Evolutionary conservation across 2,888 invertebrate species (phyloP).

Genomic region (Chelonus formosanus): DNA sequence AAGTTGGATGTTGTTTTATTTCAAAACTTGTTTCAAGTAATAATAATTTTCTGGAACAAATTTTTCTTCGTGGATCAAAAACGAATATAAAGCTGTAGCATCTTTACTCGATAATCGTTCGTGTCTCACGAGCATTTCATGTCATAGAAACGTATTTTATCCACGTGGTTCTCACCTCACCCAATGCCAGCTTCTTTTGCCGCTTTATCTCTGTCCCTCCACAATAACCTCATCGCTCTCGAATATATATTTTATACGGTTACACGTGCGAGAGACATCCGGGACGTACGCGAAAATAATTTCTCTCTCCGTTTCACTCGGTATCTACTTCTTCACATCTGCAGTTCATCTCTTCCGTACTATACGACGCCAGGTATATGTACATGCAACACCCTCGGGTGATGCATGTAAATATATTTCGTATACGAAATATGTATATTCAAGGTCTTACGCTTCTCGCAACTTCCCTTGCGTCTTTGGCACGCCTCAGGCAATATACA

Average conservation of each 20-base stretch:
- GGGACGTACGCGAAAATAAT: constrained; percentile 14
- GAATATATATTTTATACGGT: not conserved
- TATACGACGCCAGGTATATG: not conserved
- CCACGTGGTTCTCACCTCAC: not conserved
- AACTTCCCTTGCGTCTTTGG: constrained; percentile 2
- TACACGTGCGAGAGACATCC: constrained; percentile 8
- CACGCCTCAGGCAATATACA: not conserved
- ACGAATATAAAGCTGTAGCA: not conserved
- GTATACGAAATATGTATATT: constrained; percentile 18
- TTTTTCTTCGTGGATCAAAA: too few species aligned
- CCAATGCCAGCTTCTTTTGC: too few species aligned
- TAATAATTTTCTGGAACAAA: too few species aligned
- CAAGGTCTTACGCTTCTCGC: constrained; percentile 8
- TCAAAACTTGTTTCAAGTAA: too few species aligned
- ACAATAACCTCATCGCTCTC: too few species aligned
- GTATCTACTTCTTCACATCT: constrained; percentile 6
- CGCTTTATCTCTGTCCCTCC: not conserved
- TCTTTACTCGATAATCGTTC: constrained; percentile 20
- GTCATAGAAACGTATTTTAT: not conserved
- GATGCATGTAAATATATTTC: constrained; percentile 16
- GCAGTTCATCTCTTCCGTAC: not conserved
- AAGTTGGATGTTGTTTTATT: too few species aligned
- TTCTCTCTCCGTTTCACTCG: constrained; percentile 14
- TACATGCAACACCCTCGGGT: constrained; percentile 3
- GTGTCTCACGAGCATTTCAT: constrained; percentile 9